Base-by-base conservation (phyloP, 2,113 vertebrate genomes). In the Bubo blakistoni region DNA sequence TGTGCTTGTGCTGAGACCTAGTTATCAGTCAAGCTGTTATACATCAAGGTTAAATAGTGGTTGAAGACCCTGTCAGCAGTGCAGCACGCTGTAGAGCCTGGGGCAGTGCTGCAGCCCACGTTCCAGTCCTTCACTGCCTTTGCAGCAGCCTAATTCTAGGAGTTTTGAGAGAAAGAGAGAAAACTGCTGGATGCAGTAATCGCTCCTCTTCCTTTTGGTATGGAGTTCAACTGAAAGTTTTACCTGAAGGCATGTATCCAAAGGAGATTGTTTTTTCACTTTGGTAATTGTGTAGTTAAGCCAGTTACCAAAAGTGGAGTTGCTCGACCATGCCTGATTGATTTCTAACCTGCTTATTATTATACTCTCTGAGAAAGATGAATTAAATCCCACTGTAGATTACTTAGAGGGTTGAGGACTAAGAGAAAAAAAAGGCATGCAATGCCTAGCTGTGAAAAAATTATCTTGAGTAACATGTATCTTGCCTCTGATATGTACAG, bases 301-400 rank as follows among this genome's bases (percentile, higher is more conserved):
- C 32, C 29, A 74, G 20, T 84, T 84, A 71, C 22, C 49, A 61
- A 14, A 91, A 79, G 25, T 76, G 57, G 61, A 84, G 57, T 57
- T 71, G 65, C 77, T 81, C 24, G 16, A 63, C 59, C 15, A 17
- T 87, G 72, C 57, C 22, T 86, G 44, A 26, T 57, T 89, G 62
- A 51, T 93, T 92, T 92, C 71, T 82, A 70, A 46, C 11, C 8
- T 61, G 40, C 32, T 46, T 89, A 18, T 84, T 2, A 1, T 80
- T 27, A 55, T 30, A 51, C 10, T 91, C 12, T 71, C 47, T 11
- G 16, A 87, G 66, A 82, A 95, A 87, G 54, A 87, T 89, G 21
- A 96, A 91, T 95, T 62, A 90, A 94, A 91, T 94, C 19, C 63
- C 30, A 17, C 7, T 66, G 40, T 69, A 66, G 69, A 54, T 91